These are phyloP conservation scores for Tapirus indicus DNA, from an alignment of 2,797 vertebrate species.

Conservation along the genomic window DNA sequence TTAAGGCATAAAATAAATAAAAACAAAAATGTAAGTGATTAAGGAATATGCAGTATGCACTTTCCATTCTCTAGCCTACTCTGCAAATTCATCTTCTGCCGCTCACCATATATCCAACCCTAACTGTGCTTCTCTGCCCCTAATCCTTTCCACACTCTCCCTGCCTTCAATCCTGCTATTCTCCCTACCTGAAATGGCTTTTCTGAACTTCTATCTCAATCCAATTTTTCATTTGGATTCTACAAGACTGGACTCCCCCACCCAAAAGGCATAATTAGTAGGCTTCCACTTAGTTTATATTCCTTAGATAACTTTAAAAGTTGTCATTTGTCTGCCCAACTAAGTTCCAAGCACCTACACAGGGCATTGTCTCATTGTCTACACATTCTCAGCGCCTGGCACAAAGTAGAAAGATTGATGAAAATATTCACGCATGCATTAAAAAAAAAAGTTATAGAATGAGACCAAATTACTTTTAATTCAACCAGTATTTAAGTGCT, in stretches of 20 bases:
- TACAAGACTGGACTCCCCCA: neutral
- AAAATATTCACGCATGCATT: neutral
- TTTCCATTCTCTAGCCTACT: neutral
- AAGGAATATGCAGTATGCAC: neutral
- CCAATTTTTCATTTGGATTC: neutral
- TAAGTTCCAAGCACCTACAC: neutral
- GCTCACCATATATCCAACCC: neutral
- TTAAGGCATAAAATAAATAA: conserved; percentile 3
- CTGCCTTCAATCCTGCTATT: neutral
- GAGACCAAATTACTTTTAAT: neutral
- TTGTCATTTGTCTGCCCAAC: neutral
- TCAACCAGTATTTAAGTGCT: neutral
- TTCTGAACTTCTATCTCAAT: neutral
- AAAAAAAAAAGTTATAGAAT: neutral
- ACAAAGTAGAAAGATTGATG: neutral
- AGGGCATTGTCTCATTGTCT: neutral
- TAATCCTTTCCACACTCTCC: too few relatives aligned
- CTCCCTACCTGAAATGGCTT: neutral
- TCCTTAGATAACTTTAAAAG: neutral
- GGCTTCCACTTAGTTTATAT: neutral
- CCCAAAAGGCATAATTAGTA: neutral
- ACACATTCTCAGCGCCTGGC: neutral
- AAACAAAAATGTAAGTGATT: neutral
- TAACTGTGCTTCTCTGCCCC: neutral
- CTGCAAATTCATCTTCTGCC: neutral